Evolutionary conservation across 1,140 invertebrate genomes (phyloP).

Genomic region (Brachionus koreanus): DNA sequence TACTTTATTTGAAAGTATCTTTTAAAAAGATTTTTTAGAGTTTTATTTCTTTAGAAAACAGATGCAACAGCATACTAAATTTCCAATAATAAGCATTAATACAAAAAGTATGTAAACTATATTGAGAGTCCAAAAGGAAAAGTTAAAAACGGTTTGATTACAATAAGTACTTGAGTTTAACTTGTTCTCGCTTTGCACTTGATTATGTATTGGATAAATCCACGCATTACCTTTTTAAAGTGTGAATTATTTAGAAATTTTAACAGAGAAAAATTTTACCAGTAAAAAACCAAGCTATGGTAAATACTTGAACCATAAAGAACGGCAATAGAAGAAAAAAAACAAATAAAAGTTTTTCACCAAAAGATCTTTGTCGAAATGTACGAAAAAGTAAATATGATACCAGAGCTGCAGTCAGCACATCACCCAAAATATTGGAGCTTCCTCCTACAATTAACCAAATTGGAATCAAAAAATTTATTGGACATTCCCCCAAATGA

Average conservation of each 20-base stretch:
- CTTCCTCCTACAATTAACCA: constrained; percentile 26
- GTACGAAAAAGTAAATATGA: neutral
- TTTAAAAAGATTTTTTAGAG: neutral
- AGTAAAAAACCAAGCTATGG: constrained; percentile 42
- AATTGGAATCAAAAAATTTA: constrained; percentile 39
- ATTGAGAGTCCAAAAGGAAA: constrained; percentile 41
- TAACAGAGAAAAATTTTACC: neutral
- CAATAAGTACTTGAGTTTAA: constrained; percentile 5
- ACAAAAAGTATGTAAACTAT: constrained; percentile 18
- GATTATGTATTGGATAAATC: constrained; percentile 9
- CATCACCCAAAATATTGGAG: neutral
- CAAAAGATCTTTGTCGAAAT: neutral
- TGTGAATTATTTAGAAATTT: neutral
- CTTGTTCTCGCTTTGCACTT: constrained; percentile 1
- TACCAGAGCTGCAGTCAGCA: neutral
- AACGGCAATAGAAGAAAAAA: constrained; percentile 2
- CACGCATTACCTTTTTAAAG: constrained; percentile 40
- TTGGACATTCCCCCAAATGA: neutral
- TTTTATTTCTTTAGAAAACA: constrained; percentile 43
- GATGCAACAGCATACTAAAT: constrained; percentile 42
- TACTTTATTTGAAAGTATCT: neutral
- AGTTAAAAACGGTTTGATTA: neutral
- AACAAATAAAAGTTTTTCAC: neutral
- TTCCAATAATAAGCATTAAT: neutral
- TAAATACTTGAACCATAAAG: neutral